Percentiles rank a stretch among this genome's conserved stretches.
phyloP scores from a whole-genome alignment of 2,113 vertebrate species.

The Narcine bancroftii region DNA sequence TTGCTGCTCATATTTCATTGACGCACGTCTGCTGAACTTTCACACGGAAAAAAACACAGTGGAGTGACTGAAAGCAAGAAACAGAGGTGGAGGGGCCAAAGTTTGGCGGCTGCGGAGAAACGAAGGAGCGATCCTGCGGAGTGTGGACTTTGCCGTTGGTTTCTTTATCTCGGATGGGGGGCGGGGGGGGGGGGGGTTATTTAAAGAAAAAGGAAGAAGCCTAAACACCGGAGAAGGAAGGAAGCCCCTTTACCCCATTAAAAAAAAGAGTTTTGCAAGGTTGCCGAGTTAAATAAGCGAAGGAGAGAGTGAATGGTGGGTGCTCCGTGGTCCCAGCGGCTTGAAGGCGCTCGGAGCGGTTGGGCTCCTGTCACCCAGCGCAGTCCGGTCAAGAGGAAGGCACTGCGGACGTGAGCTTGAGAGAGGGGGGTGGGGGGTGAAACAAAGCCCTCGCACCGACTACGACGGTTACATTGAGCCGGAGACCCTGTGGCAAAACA shows the following conservation, averaged over 20 bases:
- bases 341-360: not conserved
- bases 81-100: not conserved
- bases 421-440: not conserved
- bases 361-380: not conserved
- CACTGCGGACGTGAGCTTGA: constrained; percentile 16
- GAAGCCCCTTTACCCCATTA: no score
- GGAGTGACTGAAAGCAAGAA: not conserved
- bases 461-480: not conserved
- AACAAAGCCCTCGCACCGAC: no score
- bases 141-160: not conserved
- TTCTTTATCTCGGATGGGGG: not conserved
- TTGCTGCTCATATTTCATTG: constrained; percentile 17
- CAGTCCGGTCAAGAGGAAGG: not conserved
- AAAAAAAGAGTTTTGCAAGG: no score
- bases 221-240: no score
- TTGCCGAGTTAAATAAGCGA: no score
- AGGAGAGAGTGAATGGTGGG: not conserved
- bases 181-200: no score
- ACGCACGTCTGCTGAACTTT: constrained; percentile 11
- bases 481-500: not conserved
- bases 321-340: not conserved
- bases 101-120: not conserved
- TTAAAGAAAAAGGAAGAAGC: no score
- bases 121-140: not conserved
- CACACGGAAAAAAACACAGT: constrained; percentile 18